These are phyloP conservation scores for Athalia cordata DNA, from an alignment of 2,888 invertebrate genomes.

Conservation along the genomic window DNA sequence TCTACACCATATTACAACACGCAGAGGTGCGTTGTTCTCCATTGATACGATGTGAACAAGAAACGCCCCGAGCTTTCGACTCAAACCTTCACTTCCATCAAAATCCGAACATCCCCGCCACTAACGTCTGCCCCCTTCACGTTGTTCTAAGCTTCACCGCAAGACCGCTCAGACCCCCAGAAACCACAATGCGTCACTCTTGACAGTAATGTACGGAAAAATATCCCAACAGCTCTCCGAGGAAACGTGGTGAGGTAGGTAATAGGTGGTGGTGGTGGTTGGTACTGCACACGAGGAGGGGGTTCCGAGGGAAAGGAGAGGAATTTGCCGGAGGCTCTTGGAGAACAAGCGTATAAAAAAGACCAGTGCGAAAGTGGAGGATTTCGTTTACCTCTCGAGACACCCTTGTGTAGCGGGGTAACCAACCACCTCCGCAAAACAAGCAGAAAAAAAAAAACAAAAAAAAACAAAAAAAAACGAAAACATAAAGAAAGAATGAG, in stretches of 20 bases:
- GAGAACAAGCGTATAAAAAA: neutral
- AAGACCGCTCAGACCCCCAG: conserved; percentile 27
- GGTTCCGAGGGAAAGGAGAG: neutral
- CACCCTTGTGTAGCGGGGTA: neutral
- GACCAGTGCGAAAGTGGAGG: neutral
- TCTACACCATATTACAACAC: too few species aligned
- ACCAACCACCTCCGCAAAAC: too few species aligned
- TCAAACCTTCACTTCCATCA: neutral
- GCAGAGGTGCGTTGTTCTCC: too few species aligned
- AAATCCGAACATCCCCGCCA: neutral
- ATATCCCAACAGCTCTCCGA: conserved; percentile 31
- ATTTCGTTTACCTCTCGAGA: conserved; percentile 19
- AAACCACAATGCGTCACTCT: conserved; percentile 41
- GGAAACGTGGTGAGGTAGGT: neutral
- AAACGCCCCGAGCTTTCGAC: neutral
- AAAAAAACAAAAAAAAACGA: too few species aligned
- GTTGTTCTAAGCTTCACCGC: conserved; percentile 29
- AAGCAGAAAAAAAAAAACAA: too few species aligned
- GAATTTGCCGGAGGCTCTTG: neutral
- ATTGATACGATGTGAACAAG: too few species aligned
- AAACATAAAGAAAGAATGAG: too few species aligned
- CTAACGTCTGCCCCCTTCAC: neutral
- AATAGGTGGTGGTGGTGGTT: neutral
- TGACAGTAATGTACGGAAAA: conserved; percentile 42
- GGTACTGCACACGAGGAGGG: neutral